phyloP scores from a whole-genome alignment of 2,888 invertebrate species.

The Desoria tigrina region DNA sequence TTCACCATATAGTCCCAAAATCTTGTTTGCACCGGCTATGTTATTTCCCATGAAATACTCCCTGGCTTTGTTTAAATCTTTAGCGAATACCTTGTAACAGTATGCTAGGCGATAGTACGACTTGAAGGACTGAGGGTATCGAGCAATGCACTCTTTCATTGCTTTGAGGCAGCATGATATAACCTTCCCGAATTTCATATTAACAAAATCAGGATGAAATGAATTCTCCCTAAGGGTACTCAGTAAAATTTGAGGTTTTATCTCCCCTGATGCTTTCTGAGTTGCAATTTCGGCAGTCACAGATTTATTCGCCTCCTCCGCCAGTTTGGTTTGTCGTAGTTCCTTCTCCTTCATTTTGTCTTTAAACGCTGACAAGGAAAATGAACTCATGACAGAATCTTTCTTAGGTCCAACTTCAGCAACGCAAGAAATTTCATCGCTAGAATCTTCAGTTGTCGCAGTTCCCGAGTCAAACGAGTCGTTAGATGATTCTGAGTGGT shows the following conservation, averaged over 20 bases:
- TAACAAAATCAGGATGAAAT: constrained; percentile 42
- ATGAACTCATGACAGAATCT: constrained; percentile 31
- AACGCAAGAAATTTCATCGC: too few species aligned
- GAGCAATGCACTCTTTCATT: constrained; percentile 77
- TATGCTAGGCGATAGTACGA: constrained; percentile 84
- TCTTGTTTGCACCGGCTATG: constrained; percentile 60
- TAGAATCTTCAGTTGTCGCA: not conserved
- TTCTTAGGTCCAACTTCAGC: constrained; percentile 4
- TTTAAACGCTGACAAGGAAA: constrained; percentile 41
- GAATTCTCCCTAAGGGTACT: constrained; percentile 8
- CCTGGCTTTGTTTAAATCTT: constrained; percentile 65
- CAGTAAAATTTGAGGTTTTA: not conserved
- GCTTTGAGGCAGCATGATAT: constrained; percentile 72
- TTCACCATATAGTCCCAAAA: constrained; percentile 82
- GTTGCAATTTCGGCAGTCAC: constrained; percentile 38
- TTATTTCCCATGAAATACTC: constrained; percentile 40
- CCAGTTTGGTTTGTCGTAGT: not conserved
- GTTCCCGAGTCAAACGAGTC: not conserved
- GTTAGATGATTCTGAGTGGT: constrained; percentile 6
- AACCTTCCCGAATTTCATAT: constrained; percentile 51
- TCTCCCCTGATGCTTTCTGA: constrained; percentile 51
- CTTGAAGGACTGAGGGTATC: constrained; percentile 91
- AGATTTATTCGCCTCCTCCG: constrained; percentile 20
- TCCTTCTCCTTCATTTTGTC: constrained; percentile 38
- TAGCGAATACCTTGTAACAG: constrained; percentile 74